These are phyloP conservation scores for Campylomormyrus tamandua DNA, from an alignment of 2,113 vertebrate species.

Conservation along the genomic window DNA sequence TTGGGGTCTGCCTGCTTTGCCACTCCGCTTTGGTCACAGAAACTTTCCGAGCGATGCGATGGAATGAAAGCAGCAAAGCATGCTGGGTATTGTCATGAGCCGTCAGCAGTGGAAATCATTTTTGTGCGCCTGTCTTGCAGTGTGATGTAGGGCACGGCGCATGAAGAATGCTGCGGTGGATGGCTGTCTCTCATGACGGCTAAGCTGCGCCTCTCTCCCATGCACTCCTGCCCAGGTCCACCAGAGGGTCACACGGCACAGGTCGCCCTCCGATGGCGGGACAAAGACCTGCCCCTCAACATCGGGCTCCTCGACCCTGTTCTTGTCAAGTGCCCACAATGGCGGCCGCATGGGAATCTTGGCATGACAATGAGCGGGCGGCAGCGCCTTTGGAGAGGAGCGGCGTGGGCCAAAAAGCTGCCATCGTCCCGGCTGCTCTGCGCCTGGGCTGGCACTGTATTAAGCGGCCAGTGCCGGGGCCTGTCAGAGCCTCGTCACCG, in stretches of 20 bases:
- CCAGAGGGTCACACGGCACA: not conserved
- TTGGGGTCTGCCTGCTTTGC: not conserved
- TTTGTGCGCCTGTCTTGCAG: not conserved
- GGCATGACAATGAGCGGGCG: constrained; percentile 58
- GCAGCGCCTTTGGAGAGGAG: constrained; percentile 38
- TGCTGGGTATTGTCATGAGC: not conserved
- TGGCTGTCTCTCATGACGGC: not conserved
- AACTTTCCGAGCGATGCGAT: not conserved
- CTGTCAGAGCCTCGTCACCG: constrained; percentile 71
- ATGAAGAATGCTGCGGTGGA: not conserved
- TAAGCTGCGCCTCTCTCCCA: not conserved
- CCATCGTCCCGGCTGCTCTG: constrained; percentile 61
- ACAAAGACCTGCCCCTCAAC: not conserved
- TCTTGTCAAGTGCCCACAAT: constrained; percentile 9
- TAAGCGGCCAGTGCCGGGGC: constrained; percentile 56
- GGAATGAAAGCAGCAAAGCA: not conserved
- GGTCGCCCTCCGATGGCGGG: not conserved
- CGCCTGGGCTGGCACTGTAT: constrained; percentile 64
- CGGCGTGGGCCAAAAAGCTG: constrained; percentile 67
- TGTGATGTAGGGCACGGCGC: not conserved
- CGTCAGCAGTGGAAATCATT: not conserved
- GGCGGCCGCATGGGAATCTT: not conserved
- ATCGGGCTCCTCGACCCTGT: not conserved
- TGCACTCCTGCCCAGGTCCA: constrained; percentile 7
- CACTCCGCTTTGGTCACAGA: not conserved